Percentiles rank a stretch among this genome's conserved stretches.
phyloP scores from a whole-genome alignment of 2,797 vertebrate species.

The Limosa lapponica region DNA sequence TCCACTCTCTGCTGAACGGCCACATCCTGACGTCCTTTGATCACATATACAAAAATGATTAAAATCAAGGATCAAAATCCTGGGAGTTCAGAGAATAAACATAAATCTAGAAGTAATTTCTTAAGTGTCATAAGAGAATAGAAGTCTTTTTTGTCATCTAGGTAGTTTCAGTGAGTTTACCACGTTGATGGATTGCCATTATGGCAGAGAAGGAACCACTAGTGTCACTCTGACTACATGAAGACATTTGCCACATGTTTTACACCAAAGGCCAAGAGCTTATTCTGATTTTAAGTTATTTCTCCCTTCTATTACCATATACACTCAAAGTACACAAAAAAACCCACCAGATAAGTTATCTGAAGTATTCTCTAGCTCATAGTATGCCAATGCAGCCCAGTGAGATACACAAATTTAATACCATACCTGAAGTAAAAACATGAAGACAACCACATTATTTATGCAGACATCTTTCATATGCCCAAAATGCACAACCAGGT shows the following conservation, averaged over 20 bases:
- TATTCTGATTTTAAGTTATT: neutral
- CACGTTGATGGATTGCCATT: neutral
- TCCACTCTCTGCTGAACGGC: neutral
- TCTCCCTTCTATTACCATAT: neutral
- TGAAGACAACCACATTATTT: neutral
- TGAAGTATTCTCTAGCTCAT: neutral
- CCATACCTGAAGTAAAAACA: neutral
- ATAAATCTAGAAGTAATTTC: neutral
- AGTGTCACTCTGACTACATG: neutral
- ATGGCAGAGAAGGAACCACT: neutral
- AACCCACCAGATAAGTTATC: neutral
- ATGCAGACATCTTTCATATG: neutral
- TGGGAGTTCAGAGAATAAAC: neutral
- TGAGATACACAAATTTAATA: neutral
- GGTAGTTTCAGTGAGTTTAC: neutral
- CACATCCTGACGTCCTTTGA: neutral
- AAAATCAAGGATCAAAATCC: neutral
- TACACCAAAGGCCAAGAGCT: neutral
- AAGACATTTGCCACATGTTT: neutral
- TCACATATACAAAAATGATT: neutral
- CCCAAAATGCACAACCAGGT: neutral
- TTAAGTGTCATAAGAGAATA: neutral
- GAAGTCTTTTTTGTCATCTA: neutral
- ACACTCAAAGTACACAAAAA: neutral
- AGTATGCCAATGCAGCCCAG: neutral